Evolutionary conservation across 2,888 invertebrate genomes (phyloP).

Genomic region (Drosophila borborema): DNA sequence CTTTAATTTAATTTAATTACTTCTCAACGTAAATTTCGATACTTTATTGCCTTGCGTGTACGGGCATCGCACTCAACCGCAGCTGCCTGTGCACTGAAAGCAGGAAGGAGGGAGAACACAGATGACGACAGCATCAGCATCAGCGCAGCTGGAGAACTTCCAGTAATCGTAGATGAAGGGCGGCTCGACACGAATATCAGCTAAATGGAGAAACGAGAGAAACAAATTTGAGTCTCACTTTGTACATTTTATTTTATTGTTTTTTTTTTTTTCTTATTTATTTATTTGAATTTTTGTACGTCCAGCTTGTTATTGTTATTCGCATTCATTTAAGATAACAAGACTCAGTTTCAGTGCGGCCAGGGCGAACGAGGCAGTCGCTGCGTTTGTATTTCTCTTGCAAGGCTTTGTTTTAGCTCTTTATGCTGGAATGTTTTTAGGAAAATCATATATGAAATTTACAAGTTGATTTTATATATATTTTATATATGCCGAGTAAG

Average conservation of each 20-base stretch:
- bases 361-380: neutral
- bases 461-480: too few relatives aligned
- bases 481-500: too few relatives aligned
- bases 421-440: too few relatives aligned
- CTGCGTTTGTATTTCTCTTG: conserved; percentile 14
- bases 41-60: conserved; percentile 56
- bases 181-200: conserved; percentile 27
- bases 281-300: conserved; percentile 10
- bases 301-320: conserved; percentile 36
- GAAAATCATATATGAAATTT: too few relatives aligned
- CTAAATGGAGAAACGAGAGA: conserved; percentile 31
- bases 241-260: conserved; percentile 15
- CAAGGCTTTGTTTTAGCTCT: too few relatives aligned
- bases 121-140: neutral
- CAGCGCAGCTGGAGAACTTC: neutral
- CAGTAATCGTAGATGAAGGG: conserved; percentile 23
- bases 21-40: conserved; percentile 52
- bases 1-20: conserved; percentile 77
- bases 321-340: conserved; percentile 51
- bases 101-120: conserved; percentile 16
- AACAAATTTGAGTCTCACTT: conserved; percentile 36
- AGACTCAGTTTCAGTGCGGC: conserved; percentile 2
- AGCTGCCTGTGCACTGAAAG: conserved; percentile 9
- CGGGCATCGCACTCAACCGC: conserved; percentile 19
- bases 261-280: conserved; percentile 10